Base-by-base conservation (phyloP, 2,888 invertebrate species). In the Caenorhabditis drosophilae region DNA sequence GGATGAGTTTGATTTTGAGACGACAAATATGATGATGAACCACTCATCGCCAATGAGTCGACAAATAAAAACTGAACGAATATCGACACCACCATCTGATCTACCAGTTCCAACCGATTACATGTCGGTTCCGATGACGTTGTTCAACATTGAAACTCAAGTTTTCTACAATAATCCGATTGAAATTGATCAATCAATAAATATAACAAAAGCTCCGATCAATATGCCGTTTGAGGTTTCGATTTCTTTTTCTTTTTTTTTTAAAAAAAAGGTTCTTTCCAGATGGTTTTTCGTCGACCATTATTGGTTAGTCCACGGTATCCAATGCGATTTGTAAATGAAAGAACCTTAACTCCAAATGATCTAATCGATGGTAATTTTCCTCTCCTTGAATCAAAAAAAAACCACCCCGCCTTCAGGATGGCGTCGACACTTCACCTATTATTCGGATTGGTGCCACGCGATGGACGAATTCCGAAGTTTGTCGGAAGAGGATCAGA, bases 391-490 rank as follows among this genome's bases (percentile, higher is more conserved):
- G 9, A 18, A 18, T 40, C 15, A 35, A 35, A 35, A 15, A 12
- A 35, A 35, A 35, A 35, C 35, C 15, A 12, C 35, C 11, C 9
- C n/a, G 11, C 48, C 55, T n/a, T 3, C 41, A 68, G 68, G 71
- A 18, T 73, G 73, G 68, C 59, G 75, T 18, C 66, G 75, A 40
- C 71, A 71, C 35, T 71, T 71, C 56, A 68, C 67, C 20, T 67
- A 60, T 31, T 72, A 44, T 40, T 60, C 67, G 4, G 73, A 73
- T 47, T 73, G 73, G 73, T 70, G 70, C 31, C 59, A 58, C 48
- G 67, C 63, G 1, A 58, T 74, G 59, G 67, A 67, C 11, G 71
- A 71, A 25, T 74, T 71, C 46, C 49, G 35, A 12, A 26, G 38
- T 11, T 45, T 74, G 11, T 55, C 45, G 12, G 53, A 57, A 9